Evolutionary conservation across 2,888 invertebrate genomes (phyloP), one percentile per base, ranked within the genome.

Genomic region (Dasypogon diadema): DNA sequence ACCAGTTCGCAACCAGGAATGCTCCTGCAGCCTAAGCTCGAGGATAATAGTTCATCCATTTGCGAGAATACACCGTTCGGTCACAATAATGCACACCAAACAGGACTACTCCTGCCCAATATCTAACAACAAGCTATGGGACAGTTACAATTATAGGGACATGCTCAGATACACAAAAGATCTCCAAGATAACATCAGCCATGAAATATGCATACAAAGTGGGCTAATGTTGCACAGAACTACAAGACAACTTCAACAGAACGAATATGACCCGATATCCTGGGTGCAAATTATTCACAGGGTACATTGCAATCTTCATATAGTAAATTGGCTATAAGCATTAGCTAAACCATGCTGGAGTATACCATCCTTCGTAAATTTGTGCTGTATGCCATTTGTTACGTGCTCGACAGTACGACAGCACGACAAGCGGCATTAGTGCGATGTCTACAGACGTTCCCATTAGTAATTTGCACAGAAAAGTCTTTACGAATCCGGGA

Each of bases 121-220:
- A 12, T 6, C 42, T 42, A 42, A 42, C 12, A 42, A 42, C 42
- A 12, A 42, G 46, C 46, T 14, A 46, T 46, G 24, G 26, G 24
- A 34, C 24, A 46, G 65, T 65, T 46, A 65, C 65, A 65, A 65
- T 65, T 65, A 65, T 65, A 46, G 24, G 65, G 24, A 65, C 65
- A 65, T 65, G 46, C 22, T 14, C 24, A 26, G 22, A 65, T 65
- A 46, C 65, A 21, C 18, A 65, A 65, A 65, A 65, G 65, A 65
- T 65, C 34, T 37, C 48, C 34, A 65, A 12, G 65, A 46, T 48
- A 65, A 65, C 65, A 65, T 46, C 65, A 22, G 24, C 65, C 46
- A 65, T 65, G 65, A 65, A 65, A 65, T 65, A 65, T 65, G 65
- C 65, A 65, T 65, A 22, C 26, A n/a, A 48, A 65, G 60, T 60